A percentile compares a stretch with the other conserved stretches of the same genome.
These are phyloP conservation scores for Cyrtorhinus lividipennis DNA, from an alignment of 1,140 invertebrate species.

Conservation along the genomic window DNA sequence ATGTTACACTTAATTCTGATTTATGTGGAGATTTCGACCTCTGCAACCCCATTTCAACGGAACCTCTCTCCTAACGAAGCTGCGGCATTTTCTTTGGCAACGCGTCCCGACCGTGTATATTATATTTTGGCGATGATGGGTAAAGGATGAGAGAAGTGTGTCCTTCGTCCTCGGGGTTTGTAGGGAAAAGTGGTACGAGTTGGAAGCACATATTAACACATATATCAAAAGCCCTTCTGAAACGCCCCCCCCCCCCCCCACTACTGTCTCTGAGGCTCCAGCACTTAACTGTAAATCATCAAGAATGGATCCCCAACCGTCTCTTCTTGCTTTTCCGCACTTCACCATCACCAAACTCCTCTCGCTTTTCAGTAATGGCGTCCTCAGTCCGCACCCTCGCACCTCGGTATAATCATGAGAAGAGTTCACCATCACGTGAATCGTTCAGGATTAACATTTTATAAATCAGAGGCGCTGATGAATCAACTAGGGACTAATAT, in stretches of 20 bases:
- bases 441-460: too few relatives aligned
- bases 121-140: slow-evolving; percentile 7
- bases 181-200: background rate
- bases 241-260: too few relatives aligned
- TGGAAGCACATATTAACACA: slow-evolving; percentile 7
- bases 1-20: background rate
- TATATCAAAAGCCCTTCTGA: slow-evolving; percentile 8
- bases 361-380: slow-evolving; percentile 7
- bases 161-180: background rate
- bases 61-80: slow-evolving; percentile 24
- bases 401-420: too few relatives aligned
- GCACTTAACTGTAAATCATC: slow-evolving; percentile 4
- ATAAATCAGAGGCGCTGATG: too few relatives aligned
- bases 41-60: background rate
- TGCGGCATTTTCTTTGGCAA: slow-evolving; percentile 21
- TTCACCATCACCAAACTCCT: background rate
- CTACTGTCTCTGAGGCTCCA: too few relatives aligned
- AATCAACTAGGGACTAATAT: too few relatives aligned
- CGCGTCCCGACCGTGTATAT: slow-evolving; percentile 12
- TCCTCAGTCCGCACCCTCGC: background rate
- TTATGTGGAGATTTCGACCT: slow-evolving; percentile 10
- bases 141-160: background rate
- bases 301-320: background rate
- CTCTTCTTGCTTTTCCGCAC: background rate
- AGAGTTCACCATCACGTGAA: too few relatives aligned